Percentiles rank a stretch among this genome's conserved stretches.
phyloP scores from a whole-genome alignment of 1,140 invertebrate species.

The Argopecten irradians region DNA sequence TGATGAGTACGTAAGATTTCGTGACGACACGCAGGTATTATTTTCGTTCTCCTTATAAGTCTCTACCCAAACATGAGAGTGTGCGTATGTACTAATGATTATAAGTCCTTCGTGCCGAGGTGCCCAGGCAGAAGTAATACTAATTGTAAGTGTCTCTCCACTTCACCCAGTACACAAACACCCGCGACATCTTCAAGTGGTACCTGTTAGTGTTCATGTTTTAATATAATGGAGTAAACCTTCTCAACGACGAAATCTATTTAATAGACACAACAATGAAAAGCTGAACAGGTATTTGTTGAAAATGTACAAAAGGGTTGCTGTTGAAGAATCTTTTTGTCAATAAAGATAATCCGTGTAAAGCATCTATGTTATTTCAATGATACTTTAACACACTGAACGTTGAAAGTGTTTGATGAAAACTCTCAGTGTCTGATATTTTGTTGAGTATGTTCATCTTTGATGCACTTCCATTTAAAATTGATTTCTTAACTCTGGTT shows the following conservation, averaged over 20 bases:
- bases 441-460: too few relatives aligned
- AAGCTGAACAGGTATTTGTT: not conserved
- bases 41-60: not conserved
- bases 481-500: too few relatives aligned
- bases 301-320: not conserved
- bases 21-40: not conserved
- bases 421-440: too few relatives aligned
- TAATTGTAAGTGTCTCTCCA: not conserved
- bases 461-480: too few relatives aligned
- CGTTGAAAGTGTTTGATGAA: too few relatives aligned
- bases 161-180: not conserved
- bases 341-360: too few relatives aligned
- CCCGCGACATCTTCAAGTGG: not conserved
- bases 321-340: too few relatives aligned
- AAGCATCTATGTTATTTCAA: too few relatives aligned
- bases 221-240: not conserved
- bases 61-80: not conserved
- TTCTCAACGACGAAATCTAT: not conserved
- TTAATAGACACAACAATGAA: not conserved
- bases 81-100: not conserved
- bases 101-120: not conserved
- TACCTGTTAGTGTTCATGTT: not conserved
- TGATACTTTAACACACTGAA: too few relatives aligned
- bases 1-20: not conserved
- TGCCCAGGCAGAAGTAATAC: not conserved